Percentiles rank a stretch among this genome's conserved stretches.
These are phyloP conservation scores for Tribolium madens DNA, from an alignment of 1,140 invertebrate genomes.

Conservation along the genomic window DNA sequence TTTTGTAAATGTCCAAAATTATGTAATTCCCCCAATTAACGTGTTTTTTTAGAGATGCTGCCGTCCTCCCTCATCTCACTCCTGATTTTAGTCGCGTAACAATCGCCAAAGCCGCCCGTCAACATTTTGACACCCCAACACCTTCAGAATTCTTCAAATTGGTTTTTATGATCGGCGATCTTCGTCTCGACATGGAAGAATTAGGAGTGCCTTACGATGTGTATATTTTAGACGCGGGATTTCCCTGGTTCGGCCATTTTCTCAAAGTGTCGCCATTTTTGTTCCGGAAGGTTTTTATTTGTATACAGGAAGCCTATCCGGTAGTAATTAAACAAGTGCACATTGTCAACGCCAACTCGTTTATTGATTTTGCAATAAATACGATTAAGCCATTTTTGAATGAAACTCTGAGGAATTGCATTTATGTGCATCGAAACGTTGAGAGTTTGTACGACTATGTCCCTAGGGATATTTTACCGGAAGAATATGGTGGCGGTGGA, in stretches of 20 bases:
- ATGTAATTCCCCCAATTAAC: neutral
- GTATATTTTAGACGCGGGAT: conserved; percentile 79
- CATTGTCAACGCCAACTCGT: conserved; percentile 74
- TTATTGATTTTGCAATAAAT: conserved; percentile 71
- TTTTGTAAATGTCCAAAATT: conserved; percentile 71
- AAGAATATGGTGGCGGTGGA: conserved; percentile 73
- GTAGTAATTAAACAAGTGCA: conserved; percentile 79
- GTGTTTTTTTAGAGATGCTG: neutral
- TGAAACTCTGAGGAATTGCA: conserved; percentile 83
- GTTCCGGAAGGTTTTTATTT: conserved; percentile 75
- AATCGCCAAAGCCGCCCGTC: conserved; percentile 59
- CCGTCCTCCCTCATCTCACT: neutral
- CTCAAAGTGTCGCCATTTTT: conserved; percentile 78
- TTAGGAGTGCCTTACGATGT: conserved; percentile 82
- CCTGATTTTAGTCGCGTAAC: neutral
- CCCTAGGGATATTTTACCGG: conserved; percentile 71
- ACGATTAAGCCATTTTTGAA: conserved; percentile 74
- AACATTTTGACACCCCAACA: conserved; percentile 70
- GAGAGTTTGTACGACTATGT: conserved; percentile 71
- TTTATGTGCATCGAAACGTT: conserved; percentile 72
- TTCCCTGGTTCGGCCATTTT: conserved; percentile 78
- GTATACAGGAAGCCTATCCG: conserved; percentile 76
- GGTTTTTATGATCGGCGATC: conserved; percentile 82
- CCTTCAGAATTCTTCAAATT: conserved; percentile 77
- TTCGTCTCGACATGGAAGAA: conserved; percentile 77